Evolutionary conservation across 2,888 invertebrate species (phyloP), one percentile per base, ranked within the genome.

Genomic region (Hartigia nigra): DNA sequence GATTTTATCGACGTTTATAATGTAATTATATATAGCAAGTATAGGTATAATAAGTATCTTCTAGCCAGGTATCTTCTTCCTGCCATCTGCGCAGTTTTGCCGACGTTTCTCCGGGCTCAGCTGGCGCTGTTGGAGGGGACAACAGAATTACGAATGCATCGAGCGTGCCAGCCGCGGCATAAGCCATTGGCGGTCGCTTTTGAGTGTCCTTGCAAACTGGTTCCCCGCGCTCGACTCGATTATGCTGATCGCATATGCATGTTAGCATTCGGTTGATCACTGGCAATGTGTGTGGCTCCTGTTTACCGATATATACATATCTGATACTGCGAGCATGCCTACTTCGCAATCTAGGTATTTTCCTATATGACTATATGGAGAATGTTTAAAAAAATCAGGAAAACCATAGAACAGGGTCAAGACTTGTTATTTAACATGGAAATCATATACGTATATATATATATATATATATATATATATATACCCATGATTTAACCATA

Each of bases 141-240:
- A 81, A 85, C 81, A 82, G 84, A 86, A 89, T 89, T 89, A 88
- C 88, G 86, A 87, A 90, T 88, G 90, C 90, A 86, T 84, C 85
- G 84, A 85, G 86, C 85, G 87, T 86, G 83, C 82, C 83, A 80
- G 80, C 81, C 77, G 80, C 80, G 82, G 81, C 84, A 86, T 85
- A 84, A 87, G 86, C 86, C 84, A 86, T 87, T 85, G 86, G 86
- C 86, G 86, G 87, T 83, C 86, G 87, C 86, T 87, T 87, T 87
- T 87, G 84, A 87, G 86, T 89, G 90, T 89, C 91, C 91, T 91
- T 91, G 91, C 90, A 91, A 91, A 91, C 91, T 91, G 91, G 91
- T 91, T 91, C 87, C 87, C 88, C 86, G 85, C 85, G 86, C 87
- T 80, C 87, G 87, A 87, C 87, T 90, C 89, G 91, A 91, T 91